Base-by-base conservation (phyloP, 2,888 invertebrate species). In the Diachrysia chrysitis region DNA sequence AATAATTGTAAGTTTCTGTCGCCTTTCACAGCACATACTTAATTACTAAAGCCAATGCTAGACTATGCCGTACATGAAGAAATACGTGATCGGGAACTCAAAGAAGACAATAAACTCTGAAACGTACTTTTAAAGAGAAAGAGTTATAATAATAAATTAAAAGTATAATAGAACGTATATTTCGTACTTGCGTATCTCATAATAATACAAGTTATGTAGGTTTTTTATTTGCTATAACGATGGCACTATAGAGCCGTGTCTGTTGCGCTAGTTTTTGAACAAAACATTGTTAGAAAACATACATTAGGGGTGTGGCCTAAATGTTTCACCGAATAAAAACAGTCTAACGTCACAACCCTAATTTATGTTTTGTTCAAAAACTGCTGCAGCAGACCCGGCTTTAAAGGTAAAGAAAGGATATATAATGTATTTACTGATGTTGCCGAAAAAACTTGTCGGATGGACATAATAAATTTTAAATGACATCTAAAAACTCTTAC, bases 1-100 rank as follows among this genome's bases (percentile, higher is more conserved):
- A 70, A 65, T 56, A 70, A 74, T 29, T 25, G 51, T 69, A 16
- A 78, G 63, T 60, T 46, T 61, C 32, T 21, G 17, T 57, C 16
- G 37, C 46, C 46, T 35, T n/a, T 46, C 12, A 55, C 16, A 12
- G 23, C 23, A n/a, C 58, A 61, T 51, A 2, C 7, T 63, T 35
- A 21, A 42, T 51, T 54, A 63, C 35, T 21, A 51, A 56, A 54
- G 2, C 46, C 17, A 60, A 55, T 12, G 19, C 9, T 54, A 57
- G 19, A 37, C 48, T 61, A 53, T 32, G 37, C 62, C 57, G 25
- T 59, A 37, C 32, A 17, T 48, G 4, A 17, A 9, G 23, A 25
- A 35, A 25, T 32, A 48, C 12, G 14, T 62, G 6, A 56, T 29
- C 29, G 55, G 42, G 19, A 56, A 62, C 25, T 54, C 37, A 19